These are phyloP conservation scores for Micromussa lordhowensis DNA, from an alignment of 92 coral and sea anemone genomes.

Conservation along the genomic window DNA sequence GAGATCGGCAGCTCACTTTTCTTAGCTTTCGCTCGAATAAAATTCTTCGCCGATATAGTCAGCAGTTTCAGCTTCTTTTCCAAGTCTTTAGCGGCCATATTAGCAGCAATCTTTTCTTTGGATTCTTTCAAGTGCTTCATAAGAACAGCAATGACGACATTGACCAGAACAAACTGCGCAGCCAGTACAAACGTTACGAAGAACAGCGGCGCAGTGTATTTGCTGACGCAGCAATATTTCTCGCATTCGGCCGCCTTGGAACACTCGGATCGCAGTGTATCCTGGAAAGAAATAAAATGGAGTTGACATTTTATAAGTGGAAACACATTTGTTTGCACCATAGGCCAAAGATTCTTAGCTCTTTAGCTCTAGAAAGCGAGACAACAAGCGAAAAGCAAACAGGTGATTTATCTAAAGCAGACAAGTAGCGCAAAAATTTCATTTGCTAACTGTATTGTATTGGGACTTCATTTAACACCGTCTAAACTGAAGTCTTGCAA, in stretches of 20 bases:
- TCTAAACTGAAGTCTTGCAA: neutral
- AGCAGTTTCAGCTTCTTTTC: conserved; percentile 83
- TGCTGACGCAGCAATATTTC: conserved; percentile 82
- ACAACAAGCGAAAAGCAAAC: no score
- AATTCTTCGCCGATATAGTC: conserved; percentile 85
- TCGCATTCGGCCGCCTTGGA: conserved; percentile 69
- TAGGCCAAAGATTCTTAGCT: no score
- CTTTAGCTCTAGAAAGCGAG: no score
- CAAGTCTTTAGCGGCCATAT: conserved; percentile 85
- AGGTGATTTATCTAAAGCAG: no score
- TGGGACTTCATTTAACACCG: neutral
- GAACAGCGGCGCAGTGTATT: conserved; percentile 90
- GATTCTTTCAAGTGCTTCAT: conserved; percentile 98
- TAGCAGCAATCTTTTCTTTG: conserved; percentile 93
- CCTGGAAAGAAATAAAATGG: conserved; percentile 57
- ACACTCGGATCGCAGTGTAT: conserved; percentile 86
- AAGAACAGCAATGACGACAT: conserved; percentile 97
- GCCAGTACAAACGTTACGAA: conserved; percentile 96
- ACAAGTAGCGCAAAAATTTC: no score
- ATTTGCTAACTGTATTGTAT: no score
- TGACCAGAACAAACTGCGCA: conserved; percentile 97
- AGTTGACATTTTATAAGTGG: neutral
- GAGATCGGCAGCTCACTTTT: conserved; percentile 55
- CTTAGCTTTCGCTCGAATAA: conserved; percentile 79
- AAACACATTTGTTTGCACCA: neutral